Base-by-base conservation (phyloP, 2,113 vertebrate genomes). In the Aldabrachelys gigantea region DNA sequence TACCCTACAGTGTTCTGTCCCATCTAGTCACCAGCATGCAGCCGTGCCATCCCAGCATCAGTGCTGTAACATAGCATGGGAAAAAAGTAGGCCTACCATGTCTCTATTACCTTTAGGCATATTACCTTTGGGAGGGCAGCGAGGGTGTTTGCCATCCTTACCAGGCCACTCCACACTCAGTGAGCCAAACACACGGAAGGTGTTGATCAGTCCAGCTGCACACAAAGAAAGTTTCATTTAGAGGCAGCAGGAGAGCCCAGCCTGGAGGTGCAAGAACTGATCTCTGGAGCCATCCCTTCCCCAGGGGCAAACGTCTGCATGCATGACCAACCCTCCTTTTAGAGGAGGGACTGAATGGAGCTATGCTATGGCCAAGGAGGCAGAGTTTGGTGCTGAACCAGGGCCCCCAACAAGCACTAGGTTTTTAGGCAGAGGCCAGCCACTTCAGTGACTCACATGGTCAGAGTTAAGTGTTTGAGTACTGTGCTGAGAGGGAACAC, bases 91-190 rank as follows among this genome's bases (percentile, higher is more conserved):
- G 98, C 99, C 99, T 99, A 99, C 99, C 99, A 98, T 98, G 98
- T 98, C 96, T 97, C 93, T 98, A 98, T 99, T 99, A 99, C 99
- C 99, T 99, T 99, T 99, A 75, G 99, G 99, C 98, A 99, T 99
- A 99, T 99, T 99, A 99, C 99, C 99, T 99, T 99, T 99, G 97
- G 99, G 99, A 98, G 99, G 99, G 98, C 99, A 99, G 98, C 99
- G 99, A 83, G 99, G 99, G 97, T 99, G 99, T 97, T 99, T 99
- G 97, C 99, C 99, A 98, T 99, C 99, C 99, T 99, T 99, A 99
- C 99, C 99, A 92, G 99, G 99, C 99, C 99, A 99, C 97, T 99
- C 99, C 97, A 99, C 99, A 98, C 98, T 99, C 97, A 99, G 98
- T 80, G 99, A 99, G 91, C 99, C 99, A 97, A 99, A 99, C 11